Conservation (phyloP, 1,140 invertebrate species). For the Caenorhabditis brenneri region DNA sequence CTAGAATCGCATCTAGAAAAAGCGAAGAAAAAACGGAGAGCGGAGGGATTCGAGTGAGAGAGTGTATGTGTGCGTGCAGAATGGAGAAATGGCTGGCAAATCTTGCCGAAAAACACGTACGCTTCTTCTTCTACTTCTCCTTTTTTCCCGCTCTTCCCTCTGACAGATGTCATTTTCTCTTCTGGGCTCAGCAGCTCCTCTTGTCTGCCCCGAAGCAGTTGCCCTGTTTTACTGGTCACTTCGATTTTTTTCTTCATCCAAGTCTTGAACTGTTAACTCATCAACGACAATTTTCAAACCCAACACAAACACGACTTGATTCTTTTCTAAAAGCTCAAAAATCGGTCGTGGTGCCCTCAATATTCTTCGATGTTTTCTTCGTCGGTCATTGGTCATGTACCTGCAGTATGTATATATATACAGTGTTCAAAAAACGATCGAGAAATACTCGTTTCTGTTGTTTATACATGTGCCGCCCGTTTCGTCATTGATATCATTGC, state of each 20-base stretch:
- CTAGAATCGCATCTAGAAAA: neutral
- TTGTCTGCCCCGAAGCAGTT: neutral
- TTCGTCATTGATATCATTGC: neutral
- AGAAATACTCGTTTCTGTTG: neutral
- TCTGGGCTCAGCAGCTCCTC: neutral
- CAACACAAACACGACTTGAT: too few relatives aligned
- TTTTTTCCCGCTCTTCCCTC: neutral
- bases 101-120: slow-evolving; percentile 32
- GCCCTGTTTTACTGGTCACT: neutral
- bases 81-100: neutral
- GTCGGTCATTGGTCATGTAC: neutral
- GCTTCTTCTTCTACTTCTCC: neutral
- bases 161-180: neutral
- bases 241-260: too few relatives aligned
- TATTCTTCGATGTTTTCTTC: neutral
- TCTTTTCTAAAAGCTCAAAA: slow-evolving; percentile 1
- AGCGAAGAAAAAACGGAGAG: neutral
- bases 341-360: neutral
- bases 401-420: too few relatives aligned
- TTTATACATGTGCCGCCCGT: neutral
- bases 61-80: neutral
- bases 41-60: neutral
- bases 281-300: too few relatives aligned
- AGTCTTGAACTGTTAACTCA: too few relatives aligned
- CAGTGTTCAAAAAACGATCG: slow-evolving; percentile 26